Evolutionary conservation across 2,888 invertebrate genomes (phyloP).

Genomic region (Scaptomyza reducta): DNA sequence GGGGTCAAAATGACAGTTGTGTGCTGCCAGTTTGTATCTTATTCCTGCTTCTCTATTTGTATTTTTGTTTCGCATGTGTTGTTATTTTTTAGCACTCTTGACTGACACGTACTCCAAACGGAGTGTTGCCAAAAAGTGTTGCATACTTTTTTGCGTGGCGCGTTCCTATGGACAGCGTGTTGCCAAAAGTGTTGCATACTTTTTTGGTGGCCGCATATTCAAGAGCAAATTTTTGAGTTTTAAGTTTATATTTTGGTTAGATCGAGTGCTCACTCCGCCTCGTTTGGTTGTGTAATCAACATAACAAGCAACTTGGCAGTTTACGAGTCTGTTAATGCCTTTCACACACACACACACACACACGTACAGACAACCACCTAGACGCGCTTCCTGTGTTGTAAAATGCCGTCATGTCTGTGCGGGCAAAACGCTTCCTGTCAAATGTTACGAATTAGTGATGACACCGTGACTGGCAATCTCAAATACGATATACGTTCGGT

Average conservation of each 20-base stretch:
- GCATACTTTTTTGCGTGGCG: constrained; percentile 41
- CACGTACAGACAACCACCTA: constrained; percentile 52
- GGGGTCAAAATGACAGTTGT: constrained; percentile 58
- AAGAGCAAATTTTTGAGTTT: constrained; percentile 55
- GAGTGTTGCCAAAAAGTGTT: constrained; percentile 52
- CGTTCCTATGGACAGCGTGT: constrained; percentile 52
- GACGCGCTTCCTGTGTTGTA: constrained; percentile 71
- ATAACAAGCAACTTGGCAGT: constrained; percentile 79
- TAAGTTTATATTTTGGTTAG: constrained; percentile 55
- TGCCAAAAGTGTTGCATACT: constrained; percentile 58
- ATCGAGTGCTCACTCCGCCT: constrained; percentile 21
- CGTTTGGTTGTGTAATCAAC: constrained; percentile 66
- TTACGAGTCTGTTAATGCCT: constrained; percentile 77
- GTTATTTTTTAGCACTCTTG: constrained; percentile 21
- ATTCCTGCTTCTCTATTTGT: not conserved
- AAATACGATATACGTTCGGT: not conserved
- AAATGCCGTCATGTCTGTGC: constrained; percentile 58
- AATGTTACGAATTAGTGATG: constrained; percentile 59
- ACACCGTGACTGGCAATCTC: constrained; percentile 22
- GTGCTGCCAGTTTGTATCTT: constrained; percentile 11
- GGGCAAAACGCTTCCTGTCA: constrained; percentile 70
- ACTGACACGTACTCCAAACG: constrained; percentile 43
- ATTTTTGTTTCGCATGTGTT: constrained; percentile 15
- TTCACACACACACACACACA: constrained; percentile 38
- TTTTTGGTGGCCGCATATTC: constrained; percentile 36